Evolutionary conservation across 2,113 vertebrate species (phyloP), one percentile per base, ranked within the genome.

Genomic region (Carassius carassius): DNA sequence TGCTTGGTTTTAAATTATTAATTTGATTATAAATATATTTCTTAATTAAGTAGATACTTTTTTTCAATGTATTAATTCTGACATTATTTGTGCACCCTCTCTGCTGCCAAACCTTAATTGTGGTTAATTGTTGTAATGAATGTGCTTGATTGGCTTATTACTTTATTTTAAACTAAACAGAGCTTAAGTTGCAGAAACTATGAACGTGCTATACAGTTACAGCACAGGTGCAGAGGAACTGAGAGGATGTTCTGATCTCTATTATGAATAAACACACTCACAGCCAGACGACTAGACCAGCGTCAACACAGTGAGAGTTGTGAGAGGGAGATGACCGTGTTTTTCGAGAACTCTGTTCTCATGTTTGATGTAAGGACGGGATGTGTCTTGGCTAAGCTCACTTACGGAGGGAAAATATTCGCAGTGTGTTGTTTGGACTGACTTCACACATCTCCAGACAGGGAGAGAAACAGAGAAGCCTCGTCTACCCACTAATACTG

Each of bases 341-440:
- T 90, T 87, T 84, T 87, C 16, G 72, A 92, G 89, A 85, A 87
- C 86, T 82, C 84, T 77, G 72, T 93, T 94, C 92, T 90, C 92
- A 91, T 85, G 89, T 94, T 93, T 94, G 92, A 95, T 92, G 83
- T 65, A 88, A 88, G 84, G 81, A 87, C 4, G 78, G 90, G 86
- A 84, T 76, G 86, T 85, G 89, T 80, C 85, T 90, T 77, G 88
- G 89, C 90, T 87, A 87, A 60, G 89, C 88, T 78, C 70, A 75
- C 84, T 91, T 88, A 78, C 19, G 5, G 44, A 92, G 88, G 91
- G 88, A 92, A 94, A 94, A 93, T 88, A 93, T 92, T 91, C 88
- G 49, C 72, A 86, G 86, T 94, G 93, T 94, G 92, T 93, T 90
- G 90, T 83, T 95, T 95, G 94, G 94, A 94, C 78, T 41, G 86